These are phyloP conservation scores for Micromussa lordhowensis DNA, from an alignment of 92 coral and sea anemone genomes.

Conservation along the genomic window DNA sequence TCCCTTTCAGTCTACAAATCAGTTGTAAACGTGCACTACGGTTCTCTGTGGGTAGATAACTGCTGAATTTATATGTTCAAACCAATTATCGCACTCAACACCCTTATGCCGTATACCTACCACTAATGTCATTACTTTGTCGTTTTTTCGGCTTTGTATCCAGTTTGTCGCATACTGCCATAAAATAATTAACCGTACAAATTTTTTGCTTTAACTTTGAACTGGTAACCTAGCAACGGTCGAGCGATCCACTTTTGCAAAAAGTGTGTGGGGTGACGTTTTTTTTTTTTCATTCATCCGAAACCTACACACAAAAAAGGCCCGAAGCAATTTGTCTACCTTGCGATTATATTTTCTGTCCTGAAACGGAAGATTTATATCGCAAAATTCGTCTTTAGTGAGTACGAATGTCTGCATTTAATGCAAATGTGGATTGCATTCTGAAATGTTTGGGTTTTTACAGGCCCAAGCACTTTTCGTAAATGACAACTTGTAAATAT, in stretches of 20 bases:
- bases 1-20: not conserved
- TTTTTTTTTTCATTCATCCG: not conserved
- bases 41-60: not conserved
- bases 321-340: not conserved
- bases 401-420: not conserved
- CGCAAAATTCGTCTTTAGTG: not conserved
- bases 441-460: slow-evolving; percentile 2
- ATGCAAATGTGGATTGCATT: not conserved
- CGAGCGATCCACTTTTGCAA: not conserved
- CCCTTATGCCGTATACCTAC: not conserved
- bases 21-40: not conserved
- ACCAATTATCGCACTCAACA: not conserved
- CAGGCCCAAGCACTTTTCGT: not conserved
- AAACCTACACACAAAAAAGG: not conserved
- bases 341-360: not conserved
- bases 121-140: not conserved
- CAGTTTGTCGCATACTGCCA: not conserved
- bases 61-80: not conserved
- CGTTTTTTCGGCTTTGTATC: not conserved
- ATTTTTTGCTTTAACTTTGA: not conserved
- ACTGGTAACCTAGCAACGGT: slow-evolving; percentile 12
- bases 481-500: slow-evolving; percentile 1
- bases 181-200: not conserved
- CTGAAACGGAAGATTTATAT: not conserved
- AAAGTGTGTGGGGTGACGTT: not conserved